These are phyloP conservation scores for Melanotaenia trifasciata DNA, from an alignment of 2,797 vertebrate species.

Conservation along the genomic window DNA sequence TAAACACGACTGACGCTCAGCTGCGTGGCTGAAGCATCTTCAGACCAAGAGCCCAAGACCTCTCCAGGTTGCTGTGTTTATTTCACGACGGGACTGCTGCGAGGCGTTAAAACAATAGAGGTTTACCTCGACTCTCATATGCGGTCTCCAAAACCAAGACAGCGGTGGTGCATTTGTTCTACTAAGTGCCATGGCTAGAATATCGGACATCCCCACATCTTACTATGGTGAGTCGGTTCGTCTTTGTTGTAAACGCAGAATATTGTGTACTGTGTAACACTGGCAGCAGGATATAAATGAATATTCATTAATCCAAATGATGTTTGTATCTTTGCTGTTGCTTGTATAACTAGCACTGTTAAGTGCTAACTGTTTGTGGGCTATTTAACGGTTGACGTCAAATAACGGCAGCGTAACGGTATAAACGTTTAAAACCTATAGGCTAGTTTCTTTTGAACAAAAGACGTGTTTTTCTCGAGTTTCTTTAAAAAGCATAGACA, in stretches of 20 bases:
- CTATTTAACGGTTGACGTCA: constrained; percentile 33
- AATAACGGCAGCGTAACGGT: constrained; percentile 33
- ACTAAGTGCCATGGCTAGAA: constrained; percentile 83
- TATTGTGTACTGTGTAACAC: constrained; percentile 22
- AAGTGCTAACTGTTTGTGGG: constrained; percentile 34
- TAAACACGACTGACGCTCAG: constrained; percentile 84
- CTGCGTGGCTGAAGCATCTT: constrained; percentile 80
- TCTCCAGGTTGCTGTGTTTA: constrained; percentile 59
- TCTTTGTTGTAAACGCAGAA: constrained; percentile 71
- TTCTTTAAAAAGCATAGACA: neutral
- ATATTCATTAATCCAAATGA: neutral
- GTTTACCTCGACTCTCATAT: constrained; percentile 82
- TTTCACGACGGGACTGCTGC: constrained; percentile 58
- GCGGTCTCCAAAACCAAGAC: constrained; percentile 86
- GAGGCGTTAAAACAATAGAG: constrained; percentile 30
- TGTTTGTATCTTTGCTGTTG: constrained; percentile 22
- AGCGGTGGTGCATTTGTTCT: constrained; percentile 76
- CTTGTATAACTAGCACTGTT: constrained; percentile 24
- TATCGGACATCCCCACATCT: constrained; percentile 80
- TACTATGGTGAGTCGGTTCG: constrained; percentile 83
- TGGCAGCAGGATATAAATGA: constrained; percentile 35
- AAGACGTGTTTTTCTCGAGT: neutral
- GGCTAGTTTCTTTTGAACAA: neutral
- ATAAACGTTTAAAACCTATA: constrained; percentile 15
- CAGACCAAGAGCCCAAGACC: constrained; percentile 52